Evolutionary conservation across 2,888 invertebrate genomes (phyloP).

Genomic region (Conchocele bisecta): DNA sequence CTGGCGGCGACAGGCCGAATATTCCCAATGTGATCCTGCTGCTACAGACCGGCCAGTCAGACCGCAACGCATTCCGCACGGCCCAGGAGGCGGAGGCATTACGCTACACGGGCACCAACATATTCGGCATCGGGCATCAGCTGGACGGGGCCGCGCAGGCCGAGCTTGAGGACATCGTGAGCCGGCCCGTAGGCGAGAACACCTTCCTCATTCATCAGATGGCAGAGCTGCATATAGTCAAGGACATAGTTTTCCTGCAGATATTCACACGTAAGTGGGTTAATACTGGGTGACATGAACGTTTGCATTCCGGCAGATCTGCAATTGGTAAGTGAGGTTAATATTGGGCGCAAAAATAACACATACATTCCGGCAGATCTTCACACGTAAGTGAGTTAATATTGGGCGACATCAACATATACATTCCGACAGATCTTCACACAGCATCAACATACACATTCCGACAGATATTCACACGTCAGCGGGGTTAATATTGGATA

Average conservation of each 20-base stretch:
- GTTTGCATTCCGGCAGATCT: too few species aligned
- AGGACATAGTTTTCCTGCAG: constrained; percentile 64
- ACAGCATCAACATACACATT: too few species aligned
- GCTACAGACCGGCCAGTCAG: constrained; percentile 66
- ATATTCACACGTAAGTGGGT: constrained; percentile 64
- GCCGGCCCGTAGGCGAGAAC: constrained; percentile 60
- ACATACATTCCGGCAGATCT: too few species aligned
- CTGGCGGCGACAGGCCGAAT: constrained; percentile 52
- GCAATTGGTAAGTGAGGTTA: too few species aligned
- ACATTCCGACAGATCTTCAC: too few species aligned
- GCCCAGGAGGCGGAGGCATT: constrained; percentile 62
- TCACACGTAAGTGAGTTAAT: too few species aligned
- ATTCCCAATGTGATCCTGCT: constrained; percentile 65
- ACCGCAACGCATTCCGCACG: constrained; percentile 54
- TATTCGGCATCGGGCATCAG: constrained; percentile 64
- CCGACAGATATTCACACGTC: too few species aligned
- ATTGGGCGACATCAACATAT: too few species aligned
- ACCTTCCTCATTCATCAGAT: constrained; percentile 48
- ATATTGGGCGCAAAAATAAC: too few species aligned
- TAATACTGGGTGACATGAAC: too few species aligned
- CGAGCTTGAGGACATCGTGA: constrained; percentile 58
- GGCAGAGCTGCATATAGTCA: constrained; percentile 57
- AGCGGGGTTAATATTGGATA: too few species aligned
- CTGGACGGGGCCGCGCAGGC: constrained; percentile 42
- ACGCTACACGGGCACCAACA: constrained; percentile 61